These are phyloP conservation scores for Fissipunctia ypsillon DNA, from an alignment of 2,888 invertebrate genomes.

Conservation along the genomic window DNA sequence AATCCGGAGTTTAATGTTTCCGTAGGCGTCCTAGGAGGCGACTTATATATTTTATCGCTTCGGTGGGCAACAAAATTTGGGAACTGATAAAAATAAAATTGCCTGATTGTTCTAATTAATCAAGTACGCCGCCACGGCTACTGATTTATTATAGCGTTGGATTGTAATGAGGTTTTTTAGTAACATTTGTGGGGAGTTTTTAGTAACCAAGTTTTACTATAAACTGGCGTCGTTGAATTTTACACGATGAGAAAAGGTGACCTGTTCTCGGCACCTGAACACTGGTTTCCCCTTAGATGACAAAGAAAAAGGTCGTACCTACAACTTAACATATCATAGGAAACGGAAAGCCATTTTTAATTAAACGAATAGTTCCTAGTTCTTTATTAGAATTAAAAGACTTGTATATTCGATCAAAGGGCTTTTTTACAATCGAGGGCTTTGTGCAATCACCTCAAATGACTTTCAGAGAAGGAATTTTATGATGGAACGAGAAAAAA, in stretches of 20 bases:
- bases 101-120: conserved; percentile 43
- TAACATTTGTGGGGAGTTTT: not conserved
- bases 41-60: conserved; percentile 54
- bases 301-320: not conserved
- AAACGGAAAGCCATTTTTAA: conserved; percentile 52
- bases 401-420: conserved; percentile 66
- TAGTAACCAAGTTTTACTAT: not conserved
- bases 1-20: conserved; percentile 50
- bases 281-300: not conserved
- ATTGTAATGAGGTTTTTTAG: conserved; percentile 1
- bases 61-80: conserved; percentile 53
- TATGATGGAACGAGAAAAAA: conserved; percentile 72
- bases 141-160: conserved; percentile 33
- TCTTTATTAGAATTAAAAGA: conserved; percentile 62
- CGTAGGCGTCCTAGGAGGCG: conserved; percentile 39
- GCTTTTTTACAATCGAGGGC: conserved; percentile 71
- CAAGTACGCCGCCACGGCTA: conserved; percentile 17
- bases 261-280: not conserved
- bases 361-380: conserved; percentile 63
- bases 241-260: not conserved
- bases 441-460: conserved; percentile 84
- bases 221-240: not conserved
- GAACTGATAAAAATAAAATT: conserved; percentile 60
- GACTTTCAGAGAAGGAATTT: conserved; percentile 77
- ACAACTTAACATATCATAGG: conserved; percentile 1